Percentiles rank a stretch among this genome's conserved stretches.
These are phyloP conservation scores for Microtus pennsylvanicus DNA, from an alignment of 2,113 vertebrate species.

Conservation along the genomic window DNA sequence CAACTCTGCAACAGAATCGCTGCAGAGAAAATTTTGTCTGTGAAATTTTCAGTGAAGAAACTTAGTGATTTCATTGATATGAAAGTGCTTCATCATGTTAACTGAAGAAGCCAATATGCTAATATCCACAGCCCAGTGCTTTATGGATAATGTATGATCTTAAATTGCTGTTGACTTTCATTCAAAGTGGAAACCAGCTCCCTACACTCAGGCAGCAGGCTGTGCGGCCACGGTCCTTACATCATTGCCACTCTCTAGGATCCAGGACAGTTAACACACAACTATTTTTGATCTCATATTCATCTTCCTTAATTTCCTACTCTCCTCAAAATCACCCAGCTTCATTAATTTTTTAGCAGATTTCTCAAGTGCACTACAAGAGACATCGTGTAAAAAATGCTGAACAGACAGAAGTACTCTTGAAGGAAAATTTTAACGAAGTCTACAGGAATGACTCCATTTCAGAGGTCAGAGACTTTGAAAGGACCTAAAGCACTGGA, in stretches of 20 bases:
- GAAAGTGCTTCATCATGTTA: constrained; percentile 11
- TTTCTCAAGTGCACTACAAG: constrained; percentile 30
- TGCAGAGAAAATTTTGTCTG: constrained; percentile 8
- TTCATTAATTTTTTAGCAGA: constrained; percentile 58
- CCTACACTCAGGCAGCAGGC: background rate
- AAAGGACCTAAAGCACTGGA: background rate
- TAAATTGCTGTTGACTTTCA: constrained; percentile 50
- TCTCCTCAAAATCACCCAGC: constrained; percentile 37
- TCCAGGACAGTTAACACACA: background rate
- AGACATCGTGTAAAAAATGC: background rate
- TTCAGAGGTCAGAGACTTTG: background rate
- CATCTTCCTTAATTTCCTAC: constrained; percentile 61
- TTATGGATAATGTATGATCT: constrained; percentile 31
- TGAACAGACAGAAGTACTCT: background rate
- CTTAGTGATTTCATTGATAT: background rate
- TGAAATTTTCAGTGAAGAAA: constrained; percentile 36
- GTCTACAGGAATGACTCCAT: constrained; percentile 8
- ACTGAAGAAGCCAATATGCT: constrained; percentile 15
- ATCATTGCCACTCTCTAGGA: background rate
- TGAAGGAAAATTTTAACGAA: background rate
- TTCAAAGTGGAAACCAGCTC: constrained; percentile 50
- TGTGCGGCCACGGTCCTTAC: background rate
- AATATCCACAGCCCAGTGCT: constrained; percentile 3
- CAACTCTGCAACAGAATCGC: background rate
- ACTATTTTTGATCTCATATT: constrained; percentile 20